Percentiles rank a stretch among this genome's conserved stretches.
Conservation (phyloP, 2,888 invertebrate species). For the Diarsia dahlii region DNA sequence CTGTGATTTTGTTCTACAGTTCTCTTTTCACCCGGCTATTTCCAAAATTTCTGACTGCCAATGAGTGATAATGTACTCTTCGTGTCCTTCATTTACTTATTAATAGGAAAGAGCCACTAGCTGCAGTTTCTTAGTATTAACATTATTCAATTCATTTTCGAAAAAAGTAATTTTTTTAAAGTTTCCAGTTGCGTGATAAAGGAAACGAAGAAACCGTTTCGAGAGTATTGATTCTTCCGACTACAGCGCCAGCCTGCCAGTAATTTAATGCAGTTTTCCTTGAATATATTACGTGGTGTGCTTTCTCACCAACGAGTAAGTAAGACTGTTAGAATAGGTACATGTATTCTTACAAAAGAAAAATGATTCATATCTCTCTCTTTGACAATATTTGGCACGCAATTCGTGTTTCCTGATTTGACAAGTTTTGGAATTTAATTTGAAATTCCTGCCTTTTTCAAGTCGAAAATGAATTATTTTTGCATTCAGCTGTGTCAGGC, state of each 20-base stretch:
- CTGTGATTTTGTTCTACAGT: neutral
- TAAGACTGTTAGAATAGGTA: neutral
- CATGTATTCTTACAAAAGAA: neutral
- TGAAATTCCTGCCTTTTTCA: neutral
- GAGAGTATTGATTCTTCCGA: slow-evolving; percentile 25
- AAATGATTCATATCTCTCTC: neutral
- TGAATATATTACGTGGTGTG: slow-evolving; percentile 1
- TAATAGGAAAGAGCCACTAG: neutral
- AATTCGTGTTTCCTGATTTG: neutral
- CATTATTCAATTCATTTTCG: neutral
- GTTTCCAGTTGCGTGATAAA: neutral
- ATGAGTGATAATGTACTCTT: neutral
- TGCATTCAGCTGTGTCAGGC: neutral
- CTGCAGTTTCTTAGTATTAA: neutral
- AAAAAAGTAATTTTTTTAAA: neutral
- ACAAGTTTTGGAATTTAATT: neutral
- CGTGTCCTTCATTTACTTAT: neutral
- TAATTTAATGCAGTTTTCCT: slow-evolving; percentile 38
- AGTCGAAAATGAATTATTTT: neutral
- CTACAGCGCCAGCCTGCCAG: neutral
- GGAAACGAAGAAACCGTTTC: neutral
- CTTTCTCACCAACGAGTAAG: neutral
- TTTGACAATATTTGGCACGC: neutral
- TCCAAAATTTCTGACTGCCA: neutral
- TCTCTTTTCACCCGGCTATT: neutral